Conservation (phyloP, 2,113 vertebrate species). For the Chaetorhynchus papuensis region DNA sequence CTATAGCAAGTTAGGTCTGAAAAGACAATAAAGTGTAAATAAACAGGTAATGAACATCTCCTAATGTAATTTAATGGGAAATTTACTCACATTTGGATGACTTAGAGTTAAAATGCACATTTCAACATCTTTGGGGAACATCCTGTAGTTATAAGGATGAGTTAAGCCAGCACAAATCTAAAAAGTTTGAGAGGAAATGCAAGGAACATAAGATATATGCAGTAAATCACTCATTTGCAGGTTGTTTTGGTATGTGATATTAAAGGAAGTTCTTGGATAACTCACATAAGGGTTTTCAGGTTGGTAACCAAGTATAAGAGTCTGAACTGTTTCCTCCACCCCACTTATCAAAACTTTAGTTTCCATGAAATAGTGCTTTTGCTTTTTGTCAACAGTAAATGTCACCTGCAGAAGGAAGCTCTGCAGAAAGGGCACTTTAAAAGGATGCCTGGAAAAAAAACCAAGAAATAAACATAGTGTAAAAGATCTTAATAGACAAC, state of each 20-base stretch:
- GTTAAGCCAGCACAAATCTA: conserved; percentile 79
- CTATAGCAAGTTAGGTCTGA: neutral
- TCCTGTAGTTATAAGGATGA: conserved; percentile 74
- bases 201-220: neutral
- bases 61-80: neutral
- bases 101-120: conserved; percentile 72
- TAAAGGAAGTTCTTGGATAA: neutral
- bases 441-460: conserved; percentile 75
- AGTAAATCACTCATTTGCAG: neutral
- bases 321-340: conserved; percentile 74
- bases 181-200: neutral
- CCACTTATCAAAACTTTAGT: conserved; percentile 74
- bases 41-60: neutral
- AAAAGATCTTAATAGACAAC: neutral
- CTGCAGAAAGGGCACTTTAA: conserved; percentile 70
- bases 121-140: conserved; percentile 76
- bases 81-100: conserved; percentile 64
- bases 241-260: neutral
- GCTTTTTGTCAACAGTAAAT: conserved; percentile 74
- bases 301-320: conserved; percentile 76
- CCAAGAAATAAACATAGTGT: neutral
- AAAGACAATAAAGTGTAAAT: neutral
- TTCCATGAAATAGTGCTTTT: conserved; percentile 77
- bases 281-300: conserved; percentile 78
- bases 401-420: conserved; percentile 79